phyloP scores from a whole-genome alignment of 1,140 invertebrate species.

The Steinernema feltiae region DNA sequence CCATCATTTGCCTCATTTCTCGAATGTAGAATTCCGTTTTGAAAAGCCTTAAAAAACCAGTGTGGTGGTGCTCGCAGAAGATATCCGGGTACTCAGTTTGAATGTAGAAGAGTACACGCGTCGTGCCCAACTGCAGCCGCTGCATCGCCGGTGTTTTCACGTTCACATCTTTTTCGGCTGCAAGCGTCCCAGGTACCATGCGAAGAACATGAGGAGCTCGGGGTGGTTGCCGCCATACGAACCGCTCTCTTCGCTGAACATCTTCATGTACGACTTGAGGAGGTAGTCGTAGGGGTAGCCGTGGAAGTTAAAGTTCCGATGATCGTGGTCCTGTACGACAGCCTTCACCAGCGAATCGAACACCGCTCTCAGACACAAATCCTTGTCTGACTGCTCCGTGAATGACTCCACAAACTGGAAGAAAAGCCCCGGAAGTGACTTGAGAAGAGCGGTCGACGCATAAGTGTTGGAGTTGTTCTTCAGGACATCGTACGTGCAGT shows the following conservation, averaged over 20 bases:
- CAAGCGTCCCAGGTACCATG: constrained; percentile 54
- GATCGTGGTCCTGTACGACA: constrained; percentile 71
- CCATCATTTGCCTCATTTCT: constrained; percentile 84
- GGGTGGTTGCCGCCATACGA: background rate
- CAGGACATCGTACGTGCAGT: background rate
- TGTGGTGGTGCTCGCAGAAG: constrained; percentile 95
- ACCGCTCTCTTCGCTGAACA: background rate
- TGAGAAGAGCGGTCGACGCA: background rate
- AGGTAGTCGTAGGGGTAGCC: background rate
- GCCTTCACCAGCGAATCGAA: constrained; percentile 84
- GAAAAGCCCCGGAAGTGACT: background rate
- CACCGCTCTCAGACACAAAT: constrained; percentile 61
- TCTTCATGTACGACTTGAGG: background rate
- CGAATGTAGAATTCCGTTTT: constrained; percentile 66
- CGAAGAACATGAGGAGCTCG: constrained; percentile 62
- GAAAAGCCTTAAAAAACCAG: constrained; percentile 55
- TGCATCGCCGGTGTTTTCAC: constrained; percentile 79
- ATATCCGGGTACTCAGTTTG: constrained; percentile 99
- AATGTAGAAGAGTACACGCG: constrained; percentile 84
- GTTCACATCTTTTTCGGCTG: constrained; percentile 71
- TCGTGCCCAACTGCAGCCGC: constrained; percentile 85
- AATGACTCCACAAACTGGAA: background rate
- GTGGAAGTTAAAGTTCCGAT: background rate
- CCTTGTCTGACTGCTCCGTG: background rate
- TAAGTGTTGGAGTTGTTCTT: background rate